These are phyloP conservation scores for Sturmia bella DNA, from an alignment of 2,888 invertebrate species.

Conservation along the genomic window DNA sequence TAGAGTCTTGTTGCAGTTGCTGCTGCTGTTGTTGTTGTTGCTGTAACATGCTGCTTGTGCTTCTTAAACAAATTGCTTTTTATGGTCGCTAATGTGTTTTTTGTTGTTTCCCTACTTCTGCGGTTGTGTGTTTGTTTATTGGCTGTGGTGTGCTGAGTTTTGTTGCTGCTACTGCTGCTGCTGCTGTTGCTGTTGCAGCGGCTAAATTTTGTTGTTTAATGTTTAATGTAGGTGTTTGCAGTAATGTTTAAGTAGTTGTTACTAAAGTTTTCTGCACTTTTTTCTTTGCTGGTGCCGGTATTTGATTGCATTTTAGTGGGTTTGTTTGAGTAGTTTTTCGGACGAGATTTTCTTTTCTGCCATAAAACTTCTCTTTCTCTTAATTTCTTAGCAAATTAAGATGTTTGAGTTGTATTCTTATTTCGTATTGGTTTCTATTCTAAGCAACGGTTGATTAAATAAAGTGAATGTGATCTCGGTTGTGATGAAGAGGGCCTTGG, in stretches of 20 bases:
- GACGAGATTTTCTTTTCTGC: constrained; percentile 22
- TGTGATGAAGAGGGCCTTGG: not conserved
- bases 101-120: constrained; percentile 33
- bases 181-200: not conserved
- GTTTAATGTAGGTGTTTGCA: too few relatives aligned
- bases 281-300: constrained; percentile 28
- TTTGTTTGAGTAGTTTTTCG: constrained; percentile 27
- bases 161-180: not conserved
- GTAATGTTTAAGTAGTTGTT: constrained; percentile 66
- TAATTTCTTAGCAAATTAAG: not conserved
- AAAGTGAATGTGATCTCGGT: constrained; percentile 3
- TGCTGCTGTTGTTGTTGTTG: not conserved
- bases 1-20: too few relatives aligned
- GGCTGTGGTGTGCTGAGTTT: not conserved
- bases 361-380: not conserved
- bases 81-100: constrained; percentile 64
- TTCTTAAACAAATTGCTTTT: constrained; percentile 64
- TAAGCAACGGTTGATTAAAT: not conserved
- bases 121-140: constrained; percentile 34
- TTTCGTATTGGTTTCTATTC: not conserved
- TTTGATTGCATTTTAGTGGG: constrained; percentile 47
- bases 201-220: constrained; percentile 30
- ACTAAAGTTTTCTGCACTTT: constrained; percentile 46
- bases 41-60: constrained; percentile 46
- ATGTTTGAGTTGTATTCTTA: not conserved